Evolutionary conservation across 2,113 vertebrate species (phyloP), one percentile per base, ranked within the genome.

Genomic region (Anoura caudifer): DNA sequence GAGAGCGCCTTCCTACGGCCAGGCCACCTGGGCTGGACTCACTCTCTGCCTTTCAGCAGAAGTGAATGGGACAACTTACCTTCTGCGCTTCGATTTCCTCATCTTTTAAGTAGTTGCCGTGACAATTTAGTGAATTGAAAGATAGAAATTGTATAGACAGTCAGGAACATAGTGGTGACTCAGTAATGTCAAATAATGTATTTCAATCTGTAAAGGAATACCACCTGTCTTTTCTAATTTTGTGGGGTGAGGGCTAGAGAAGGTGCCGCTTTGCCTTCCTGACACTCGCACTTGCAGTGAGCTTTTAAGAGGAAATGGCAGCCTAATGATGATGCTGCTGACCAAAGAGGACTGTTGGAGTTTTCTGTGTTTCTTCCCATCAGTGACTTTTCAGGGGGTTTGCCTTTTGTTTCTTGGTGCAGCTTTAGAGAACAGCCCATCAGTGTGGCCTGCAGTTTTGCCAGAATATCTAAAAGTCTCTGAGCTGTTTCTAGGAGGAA

Each of bases 401-500:
- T 70, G 20, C 69, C 63, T 80, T 94, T 73, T 26, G n/a, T 80
- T 88, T 47, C 61, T 89, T 41, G 86, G 47, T 93, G 3, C 82
- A 75, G 73, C 69, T 90, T 89, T 69, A 72, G 17, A 83, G 31
- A 61, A 63, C 15, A 90, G 38, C 10, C 24, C 8, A 70, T 75
- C 56, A 70, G 45, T 76, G 13, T 24, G 14, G 12, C 43, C 9
- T 72, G 45, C 84, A 28, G 26, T 77, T 95, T 80, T 89, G 17
- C 81, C 50, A 75, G n/a, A 77, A 22, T 83, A 69, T 43, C 69
- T 90, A 50, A 69, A 84, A 77, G 36, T 75, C 24, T 67, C 20
- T 70, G 75, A 91, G 82, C 31, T 73, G 5, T 91, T 93, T 93
- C 28, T 75, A 75, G 47, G 15, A 91, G 16, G 92, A 85, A 90